Evolutionary conservation across 2,113 vertebrate genomes (phyloP).

Genomic region (Poeciliopsis occidentalis): DNA sequence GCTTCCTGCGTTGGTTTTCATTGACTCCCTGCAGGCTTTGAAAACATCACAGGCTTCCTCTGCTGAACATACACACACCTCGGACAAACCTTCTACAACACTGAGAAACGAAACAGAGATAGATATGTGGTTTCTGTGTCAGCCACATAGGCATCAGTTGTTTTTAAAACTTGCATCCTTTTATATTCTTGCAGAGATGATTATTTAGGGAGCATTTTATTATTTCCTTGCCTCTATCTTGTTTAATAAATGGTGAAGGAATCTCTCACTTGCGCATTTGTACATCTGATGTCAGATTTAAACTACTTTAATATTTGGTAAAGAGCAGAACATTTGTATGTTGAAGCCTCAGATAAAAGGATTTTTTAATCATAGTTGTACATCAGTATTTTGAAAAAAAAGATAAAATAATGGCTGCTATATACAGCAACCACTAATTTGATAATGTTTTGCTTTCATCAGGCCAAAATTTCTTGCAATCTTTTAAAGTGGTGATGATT

Average conservation of each 20-base stretch:
- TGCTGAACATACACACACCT: constrained; percentile 59
- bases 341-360: neutral
- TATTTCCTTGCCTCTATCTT: neutral
- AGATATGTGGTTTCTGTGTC: neutral
- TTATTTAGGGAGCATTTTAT: neutral
- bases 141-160: neutral
- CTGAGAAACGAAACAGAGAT: constrained; percentile 49
- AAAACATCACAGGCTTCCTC: constrained; percentile 70
- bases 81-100: constrained; percentile 58
- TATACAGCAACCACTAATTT: too few relatives aligned
- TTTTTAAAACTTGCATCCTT: neutral
- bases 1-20: constrained; percentile 33
- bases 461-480: neutral
- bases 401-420: too few relatives aligned
- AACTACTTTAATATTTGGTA: neutral
- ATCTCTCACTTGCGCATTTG: neutral
- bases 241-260: neutral
- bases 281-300: neutral
- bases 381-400: neutral
- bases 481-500: neutral
- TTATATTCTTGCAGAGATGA: neutral
- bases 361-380: neutral
- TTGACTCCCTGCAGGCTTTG: constrained; percentile 58
- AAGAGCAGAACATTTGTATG: neutral
- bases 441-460: neutral